phyloP scores from a whole-genome alignment of 2,888 invertebrate species.

The Xestia xanthographa region DNA sequence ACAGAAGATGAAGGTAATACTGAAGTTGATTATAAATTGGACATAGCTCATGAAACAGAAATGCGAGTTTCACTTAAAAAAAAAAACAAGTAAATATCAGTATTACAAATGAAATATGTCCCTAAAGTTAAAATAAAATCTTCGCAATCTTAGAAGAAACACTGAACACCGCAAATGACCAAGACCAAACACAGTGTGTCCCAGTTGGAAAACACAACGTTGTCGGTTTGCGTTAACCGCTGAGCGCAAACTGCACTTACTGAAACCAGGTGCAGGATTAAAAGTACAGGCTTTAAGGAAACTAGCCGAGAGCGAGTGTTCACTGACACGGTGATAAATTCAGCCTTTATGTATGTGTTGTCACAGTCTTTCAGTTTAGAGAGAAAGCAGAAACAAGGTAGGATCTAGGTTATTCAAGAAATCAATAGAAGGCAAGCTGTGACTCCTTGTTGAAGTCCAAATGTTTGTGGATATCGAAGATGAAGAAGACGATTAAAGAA shows the following conservation, averaged over 20 bases:
- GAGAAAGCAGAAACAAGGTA: constrained; percentile 1
- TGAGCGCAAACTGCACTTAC: constrained; percentile 81
- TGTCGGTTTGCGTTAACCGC: constrained; percentile 52
- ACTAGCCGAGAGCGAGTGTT: constrained; percentile 57
- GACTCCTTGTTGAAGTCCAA: not conserved
- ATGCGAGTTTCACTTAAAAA: not conserved
- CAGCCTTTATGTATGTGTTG: constrained; percentile 39
- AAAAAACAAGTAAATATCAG: not conserved
- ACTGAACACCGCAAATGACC: constrained; percentile 15
- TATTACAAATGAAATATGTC: not conserved
- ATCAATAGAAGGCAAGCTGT: not conserved
- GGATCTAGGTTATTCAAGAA: not conserved
- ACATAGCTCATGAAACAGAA: not conserved
- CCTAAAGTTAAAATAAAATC: not conserved
- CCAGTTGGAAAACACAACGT: constrained; percentile 58
- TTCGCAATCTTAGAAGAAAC: constrained; percentile 8
- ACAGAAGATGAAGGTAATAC: not conserved
- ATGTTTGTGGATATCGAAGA: not conserved
- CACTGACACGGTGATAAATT: constrained; percentile 57
- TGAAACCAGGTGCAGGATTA: constrained; percentile 84
- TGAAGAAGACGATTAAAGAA: not conserved
- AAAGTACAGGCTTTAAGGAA: constrained; percentile 79
- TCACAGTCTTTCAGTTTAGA: constrained; percentile 17
- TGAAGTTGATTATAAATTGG: not conserved
- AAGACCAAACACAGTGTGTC: constrained; percentile 58